Percentiles rank a stretch among this genome's conserved stretches.
Evolutionary conservation across 2,113 vertebrate species (phyloP).

Genomic region (Pseudorectes ferrugineus): DNA sequence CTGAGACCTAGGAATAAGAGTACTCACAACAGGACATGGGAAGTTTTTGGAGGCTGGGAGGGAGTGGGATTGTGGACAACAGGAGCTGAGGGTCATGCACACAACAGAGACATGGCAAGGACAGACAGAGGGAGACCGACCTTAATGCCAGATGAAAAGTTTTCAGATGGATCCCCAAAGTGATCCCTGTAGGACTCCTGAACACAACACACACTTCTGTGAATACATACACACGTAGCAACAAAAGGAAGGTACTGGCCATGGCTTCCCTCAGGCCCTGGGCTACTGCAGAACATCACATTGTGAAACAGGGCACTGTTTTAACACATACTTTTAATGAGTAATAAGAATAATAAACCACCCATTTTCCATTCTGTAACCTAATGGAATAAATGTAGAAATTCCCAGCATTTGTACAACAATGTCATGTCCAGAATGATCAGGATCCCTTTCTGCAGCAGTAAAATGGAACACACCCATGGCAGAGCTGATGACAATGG

Average conservation of each 20-base stretch:
- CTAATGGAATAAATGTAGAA: slow-evolving; percentile 9
- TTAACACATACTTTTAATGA: not conserved
- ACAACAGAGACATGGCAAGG: not conserved
- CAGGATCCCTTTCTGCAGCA: not conserved
- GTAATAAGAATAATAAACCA: slow-evolving; percentile 33
- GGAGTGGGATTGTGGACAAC: not conserved
- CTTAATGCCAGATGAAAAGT: not conserved
- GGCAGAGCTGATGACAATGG: not conserved
- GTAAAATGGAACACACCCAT: not conserved
- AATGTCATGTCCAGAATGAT: not conserved
- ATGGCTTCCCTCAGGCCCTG: not conserved
- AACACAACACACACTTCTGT: not conserved
- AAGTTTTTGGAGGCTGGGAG: not conserved
- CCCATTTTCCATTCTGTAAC: slow-evolving; percentile 22
- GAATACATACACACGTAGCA: not conserved
- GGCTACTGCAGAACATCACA: not conserved
- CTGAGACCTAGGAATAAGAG: not conserved
- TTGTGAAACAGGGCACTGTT: not conserved
- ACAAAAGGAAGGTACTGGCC: not conserved
- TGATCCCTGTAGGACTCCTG: not conserved
- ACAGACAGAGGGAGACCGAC: not conserved
- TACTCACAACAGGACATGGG: not conserved
- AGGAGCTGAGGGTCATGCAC: not conserved
- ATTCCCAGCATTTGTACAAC: not conserved
- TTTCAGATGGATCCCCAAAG: not conserved